phyloP scores from a whole-genome alignment of 2,113 vertebrate species.

The Mormoops blainvillei region DNA sequence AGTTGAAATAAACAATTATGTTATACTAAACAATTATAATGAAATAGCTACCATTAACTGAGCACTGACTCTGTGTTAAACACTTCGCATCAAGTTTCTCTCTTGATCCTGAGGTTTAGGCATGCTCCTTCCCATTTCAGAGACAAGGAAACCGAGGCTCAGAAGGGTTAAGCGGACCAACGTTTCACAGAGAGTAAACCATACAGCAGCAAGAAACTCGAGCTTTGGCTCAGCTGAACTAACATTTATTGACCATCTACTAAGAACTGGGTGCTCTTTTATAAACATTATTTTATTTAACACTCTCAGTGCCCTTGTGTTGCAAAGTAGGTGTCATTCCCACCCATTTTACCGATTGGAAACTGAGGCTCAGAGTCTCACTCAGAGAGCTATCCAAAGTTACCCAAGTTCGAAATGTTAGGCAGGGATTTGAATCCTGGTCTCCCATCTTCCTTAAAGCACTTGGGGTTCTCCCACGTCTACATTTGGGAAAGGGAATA shows the following conservation, averaged over 20 bases:
- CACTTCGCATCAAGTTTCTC: background rate
- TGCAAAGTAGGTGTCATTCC: background rate
- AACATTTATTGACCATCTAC: background rate
- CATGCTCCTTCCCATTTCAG: background rate
- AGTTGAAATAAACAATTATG: background rate
- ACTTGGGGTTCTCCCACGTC: background rate
- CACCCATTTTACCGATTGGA: background rate
- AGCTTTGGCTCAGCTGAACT: background rate
- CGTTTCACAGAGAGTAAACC: background rate
- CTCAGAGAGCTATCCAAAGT: background rate
- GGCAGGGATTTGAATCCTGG: background rate
- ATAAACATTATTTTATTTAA: background rate
- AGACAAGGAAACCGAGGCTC: background rate
- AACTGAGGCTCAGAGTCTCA: background rate
- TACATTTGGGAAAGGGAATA: background rate
- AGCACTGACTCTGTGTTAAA: background rate
- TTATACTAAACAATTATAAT: background rate
- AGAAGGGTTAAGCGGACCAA: background rate
- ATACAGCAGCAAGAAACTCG: background rate
- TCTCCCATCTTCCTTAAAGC: background rate
- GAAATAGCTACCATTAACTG: background rate
- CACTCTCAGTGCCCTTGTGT: background rate
- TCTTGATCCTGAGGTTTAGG: background rate
- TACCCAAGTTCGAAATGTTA: background rate
- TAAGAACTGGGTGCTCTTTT: background rate